Evolutionary conservation across 2,797 vertebrate species (phyloP), one percentile per base, ranked within the genome.

Genomic region (Cheirogaleus major): DNA sequence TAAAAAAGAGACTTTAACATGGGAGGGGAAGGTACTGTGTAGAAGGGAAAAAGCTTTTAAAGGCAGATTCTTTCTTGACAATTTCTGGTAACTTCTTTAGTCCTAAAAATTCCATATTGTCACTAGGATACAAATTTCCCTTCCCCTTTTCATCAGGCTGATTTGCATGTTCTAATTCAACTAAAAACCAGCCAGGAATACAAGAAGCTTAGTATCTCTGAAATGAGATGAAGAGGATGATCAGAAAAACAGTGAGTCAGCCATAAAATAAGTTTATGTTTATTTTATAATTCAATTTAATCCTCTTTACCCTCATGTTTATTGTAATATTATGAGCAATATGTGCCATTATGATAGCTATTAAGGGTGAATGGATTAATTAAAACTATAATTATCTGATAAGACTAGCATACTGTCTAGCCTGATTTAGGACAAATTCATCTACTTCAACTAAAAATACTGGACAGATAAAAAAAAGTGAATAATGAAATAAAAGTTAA

Each of bases 381-480:
- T 95, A 96, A 97, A 96, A 96, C 52, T 92, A 45, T 83, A 95
- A 97, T 97, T 95, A 96, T 81, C 82, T 97, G 91, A 81, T 89
- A 95, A 94, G 85, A 81, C 35, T 59, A 92, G 82, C 78, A 93
- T 55, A 78, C 45, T 38, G 32, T 95, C 79, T 92, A 86, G 91
- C n/a, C 73, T 78, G 67, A 92, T 70, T 96, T 83, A 93, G 25
- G 73, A 89, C 50, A 95, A 93, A 95, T 84, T 93, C 87, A 80
- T 80, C 76, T 86, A 61, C 67, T 92, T 95, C 45, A 94, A 93
- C 72, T 96, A 84, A 96, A 95, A 96, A 92, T 90, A 45, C 65
- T 30, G 2, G 30, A 30, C 5, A 86, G 59, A 27, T 59, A 65
- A 81, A n/a, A 30, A 89, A 76, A 89, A 9, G 76, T 23, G 12